phyloP scores from a whole-genome alignment of 2,797 vertebrate genomes.

The Falco novaeseelandiae region DNA sequence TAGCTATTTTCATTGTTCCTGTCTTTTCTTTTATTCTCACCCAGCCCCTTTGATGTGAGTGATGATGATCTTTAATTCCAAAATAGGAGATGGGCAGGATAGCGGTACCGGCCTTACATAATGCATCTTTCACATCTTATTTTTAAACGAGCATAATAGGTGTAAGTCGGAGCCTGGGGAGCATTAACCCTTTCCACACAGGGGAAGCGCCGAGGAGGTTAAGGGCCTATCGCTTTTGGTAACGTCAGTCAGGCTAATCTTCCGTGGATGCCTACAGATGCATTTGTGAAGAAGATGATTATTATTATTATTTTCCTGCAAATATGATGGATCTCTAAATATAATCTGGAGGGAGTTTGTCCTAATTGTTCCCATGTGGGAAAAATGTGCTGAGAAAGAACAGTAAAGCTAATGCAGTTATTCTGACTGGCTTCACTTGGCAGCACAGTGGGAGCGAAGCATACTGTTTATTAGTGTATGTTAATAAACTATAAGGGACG shows the following conservation, averaged over 20 bases:
- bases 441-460: conserved; percentile 51
- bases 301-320: conserved; percentile 38
- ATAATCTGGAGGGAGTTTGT: conserved; percentile 77
- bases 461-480: conserved; percentile 73
- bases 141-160: conserved; percentile 79
- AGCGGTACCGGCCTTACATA: conserved; percentile 76
- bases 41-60: conserved; percentile 87
- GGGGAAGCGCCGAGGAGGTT: background rate
- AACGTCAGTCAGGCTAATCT: background rate
- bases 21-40: conserved; percentile 81
- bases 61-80: conserved; percentile 90
- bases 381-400: conserved; percentile 73
- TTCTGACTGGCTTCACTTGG: conserved; percentile 62
- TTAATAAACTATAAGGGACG: conserved; percentile 75
- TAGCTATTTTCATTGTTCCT: conserved; percentile 84
- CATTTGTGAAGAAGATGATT: background rate
- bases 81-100: conserved; percentile 83
- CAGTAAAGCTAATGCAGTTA: conserved; percentile 64
- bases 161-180: conserved; percentile 53
- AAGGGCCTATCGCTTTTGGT: background rate
- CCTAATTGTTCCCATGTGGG: conserved; percentile 79
- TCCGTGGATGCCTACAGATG: background rate
- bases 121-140: conserved; percentile 80
- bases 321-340: conserved; percentile 71
- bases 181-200: conserved; percentile 27